Evolutionary conservation across 2,888 invertebrate species (phyloP), one percentile per base, ranked within the genome.

Genomic region (Yponomeuta cagnagella): DNA sequence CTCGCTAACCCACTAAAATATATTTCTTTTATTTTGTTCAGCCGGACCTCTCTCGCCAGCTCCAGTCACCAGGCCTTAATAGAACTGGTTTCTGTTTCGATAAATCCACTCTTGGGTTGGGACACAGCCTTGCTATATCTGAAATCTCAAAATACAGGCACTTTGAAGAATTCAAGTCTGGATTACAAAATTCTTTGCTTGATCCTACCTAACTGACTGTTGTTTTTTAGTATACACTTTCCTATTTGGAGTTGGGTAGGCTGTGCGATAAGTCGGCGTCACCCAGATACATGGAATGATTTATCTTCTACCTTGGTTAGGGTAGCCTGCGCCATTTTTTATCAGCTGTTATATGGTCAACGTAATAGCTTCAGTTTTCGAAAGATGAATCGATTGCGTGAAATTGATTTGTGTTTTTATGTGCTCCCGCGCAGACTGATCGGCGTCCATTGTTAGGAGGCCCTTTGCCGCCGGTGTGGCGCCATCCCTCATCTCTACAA

Each of bases 1-100:
- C 88, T 89, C 81, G 88, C 88, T 92, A 91, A 91, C 91, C 91
- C 88, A 92, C 90, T 91, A 91, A 92, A 91, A 90, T 87, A 89
- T 89, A 91, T 90, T 90, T 90, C 89, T 90, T 90, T 91, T 91
- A 90, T 90, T 90, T 90, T 89, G 89, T 87, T 77, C 78, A 80
- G 84, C 80, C 80, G 79, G 80, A 79, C 79, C 80, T 84, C 80
- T 82, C 79, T 79, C 79, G 80, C 78, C 81, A 75, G 75, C 78
- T 68, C 75, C 73, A 74, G 75, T 77, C 78, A 77, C 80, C 77
- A 80, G 84, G 81, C 10, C 85, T 84, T 81, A 83, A 70, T 80
- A 83, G 81, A 90, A 91, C 91, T 82, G 91, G 91, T 90, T 90
- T 85, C 82, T 77, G 80, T 85, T 86, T 87, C 86, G 81, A 88